Percentiles rank a stretch among this genome's conserved stretches.
These are phyloP conservation scores for Trachemys scripta DNA, from an alignment of 2,113 vertebrate genomes.

Conservation along the genomic window DNA sequence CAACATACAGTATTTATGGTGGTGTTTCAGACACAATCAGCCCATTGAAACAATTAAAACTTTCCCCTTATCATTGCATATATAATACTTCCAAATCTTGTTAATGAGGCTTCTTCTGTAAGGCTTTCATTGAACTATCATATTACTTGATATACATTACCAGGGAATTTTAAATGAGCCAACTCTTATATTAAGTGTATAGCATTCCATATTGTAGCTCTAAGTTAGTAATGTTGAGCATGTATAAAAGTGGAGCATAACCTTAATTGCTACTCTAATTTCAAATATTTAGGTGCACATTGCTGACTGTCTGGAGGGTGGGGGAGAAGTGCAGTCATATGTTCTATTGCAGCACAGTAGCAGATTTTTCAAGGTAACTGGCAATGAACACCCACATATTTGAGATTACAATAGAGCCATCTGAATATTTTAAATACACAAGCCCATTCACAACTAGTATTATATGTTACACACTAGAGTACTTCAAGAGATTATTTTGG, in stretches of 20 bases:
- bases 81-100: slow-evolving; percentile 39
- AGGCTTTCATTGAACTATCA: slow-evolving; percentile 58
- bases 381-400: not conserved
- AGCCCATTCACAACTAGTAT: slow-evolving; percentile 15
- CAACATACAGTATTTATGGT: not conserved
- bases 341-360: not conserved
- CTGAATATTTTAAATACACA: slow-evolving; percentile 17
- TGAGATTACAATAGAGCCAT: slow-evolving; percentile 23
- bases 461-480: not conserved
- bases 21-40: not conserved
- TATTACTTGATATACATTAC: slow-evolving; percentile 18
- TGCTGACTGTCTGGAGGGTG: not conserved
- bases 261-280: slow-evolving; percentile 41
- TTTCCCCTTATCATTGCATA: slow-evolving; percentile 7
- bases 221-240: slow-evolving; percentile 6
- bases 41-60: slow-evolving; percentile 33
- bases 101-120: slow-evolving; percentile 33
- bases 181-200: not conserved
- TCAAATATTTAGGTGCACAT: slow-evolving; percentile 18
- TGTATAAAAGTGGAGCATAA: not conserved
- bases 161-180: slow-evolving; percentile 50
- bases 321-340: slow-evolving; percentile 16
- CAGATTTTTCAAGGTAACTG: slow-evolving; percentile 25
- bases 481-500: not conserved
- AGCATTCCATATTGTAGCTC: not conserved